phyloP scores from a whole-genome alignment of 2,888 invertebrate genomes.

The Sceliomorpha sp. region DNA sequence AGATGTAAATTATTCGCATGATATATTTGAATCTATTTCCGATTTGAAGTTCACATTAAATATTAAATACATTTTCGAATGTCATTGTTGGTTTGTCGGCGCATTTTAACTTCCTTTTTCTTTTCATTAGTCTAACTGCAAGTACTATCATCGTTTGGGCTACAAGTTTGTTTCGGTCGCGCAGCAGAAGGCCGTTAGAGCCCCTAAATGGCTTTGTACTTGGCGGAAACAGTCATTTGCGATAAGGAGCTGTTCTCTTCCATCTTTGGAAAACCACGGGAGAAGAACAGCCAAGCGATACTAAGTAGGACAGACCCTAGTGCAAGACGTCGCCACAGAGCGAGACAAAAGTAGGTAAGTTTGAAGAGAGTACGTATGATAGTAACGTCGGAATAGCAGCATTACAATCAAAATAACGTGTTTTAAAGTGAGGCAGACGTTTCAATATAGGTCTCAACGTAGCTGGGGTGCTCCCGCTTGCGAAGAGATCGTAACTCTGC shows the following conservation, averaged over 20 bases:
- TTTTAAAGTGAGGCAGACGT: slow-evolving; percentile 72
- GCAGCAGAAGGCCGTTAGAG: slow-evolving; percentile 69
- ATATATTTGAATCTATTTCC: no score
- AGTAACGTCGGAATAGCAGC: slow-evolving; percentile 64
- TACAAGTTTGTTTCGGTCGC: slow-evolving; percentile 64
- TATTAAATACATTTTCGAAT: no score
- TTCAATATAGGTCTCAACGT: slow-evolving; percentile 52
- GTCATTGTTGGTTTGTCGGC: slow-evolving; percentile 11
- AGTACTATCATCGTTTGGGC: slow-evolving; percentile 61
- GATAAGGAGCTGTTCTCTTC: slow-evolving; percentile 73
- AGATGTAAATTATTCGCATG: no score
- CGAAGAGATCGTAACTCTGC: slow-evolving; percentile 61
- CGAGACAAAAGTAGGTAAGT: slow-evolving; percentile 46
- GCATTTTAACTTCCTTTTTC: neutral
- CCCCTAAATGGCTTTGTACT: slow-evolving; percentile 75
- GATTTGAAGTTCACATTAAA: no score
- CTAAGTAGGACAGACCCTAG: slow-evolving; percentile 53
- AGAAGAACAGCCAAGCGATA: slow-evolving; percentile 41
- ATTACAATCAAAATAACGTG: slow-evolving; percentile 74
- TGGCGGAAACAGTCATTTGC: slow-evolving; percentile 77
- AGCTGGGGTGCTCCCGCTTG: slow-evolving; percentile 52
- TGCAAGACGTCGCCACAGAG: slow-evolving; percentile 26
- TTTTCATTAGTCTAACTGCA: slow-evolving; percentile 17
- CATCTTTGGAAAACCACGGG: slow-evolving; percentile 58
- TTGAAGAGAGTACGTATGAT: slow-evolving; percentile 61